Base-by-base conservation (phyloP, 2,797 vertebrate species). In the Emydoidea blandingii region DNA sequence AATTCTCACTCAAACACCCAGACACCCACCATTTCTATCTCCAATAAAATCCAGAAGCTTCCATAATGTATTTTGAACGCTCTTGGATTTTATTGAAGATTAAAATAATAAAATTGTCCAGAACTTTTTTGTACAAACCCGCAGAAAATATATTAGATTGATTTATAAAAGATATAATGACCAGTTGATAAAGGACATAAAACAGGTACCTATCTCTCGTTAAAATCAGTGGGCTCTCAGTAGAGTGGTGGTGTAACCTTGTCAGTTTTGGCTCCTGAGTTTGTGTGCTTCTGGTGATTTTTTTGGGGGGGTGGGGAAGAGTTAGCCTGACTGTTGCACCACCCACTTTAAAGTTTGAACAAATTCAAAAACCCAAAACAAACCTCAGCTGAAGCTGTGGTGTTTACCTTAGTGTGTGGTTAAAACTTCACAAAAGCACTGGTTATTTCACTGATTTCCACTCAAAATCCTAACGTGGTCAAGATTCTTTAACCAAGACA, bases 171-270 rank as follows among this genome's bases (percentile, higher is more conserved):
- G 59, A 62, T 86, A 88, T 44, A 74, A 44, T 76, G 79, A 93
- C 68, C 79, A 56, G 83, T 47, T 47, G 83, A 93, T 86, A 89
- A 89, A 89, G 79, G 50, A 37, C 56, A 82, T 82, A 79, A 89
- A 93, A 93, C 89, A 86, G 68, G n/a, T 89, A 47, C 11, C 5
- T 25, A 50, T 27, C 56, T 76, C 27, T 68, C 87, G 83, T 93
- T 89, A 79, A 89, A 79, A 89, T 31, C 41, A 85, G 79, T 82
- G 41, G 68, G 37, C 79, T 79, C 79, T 89, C 86, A 56, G 31
- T 19, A 79, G 56, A 72, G 56, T 79, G 54, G 79, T 78, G 56
- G 81, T 86, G 76, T 79, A 81, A 79, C 49, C 18, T 65, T 82
- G 68, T 86, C 79, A 81, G 65, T 29, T 81, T 78, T 50, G 49